phyloP scores from a whole-genome alignment of 2,888 invertebrate genomes.

The Rhogogaster chlorosoma region DNA sequence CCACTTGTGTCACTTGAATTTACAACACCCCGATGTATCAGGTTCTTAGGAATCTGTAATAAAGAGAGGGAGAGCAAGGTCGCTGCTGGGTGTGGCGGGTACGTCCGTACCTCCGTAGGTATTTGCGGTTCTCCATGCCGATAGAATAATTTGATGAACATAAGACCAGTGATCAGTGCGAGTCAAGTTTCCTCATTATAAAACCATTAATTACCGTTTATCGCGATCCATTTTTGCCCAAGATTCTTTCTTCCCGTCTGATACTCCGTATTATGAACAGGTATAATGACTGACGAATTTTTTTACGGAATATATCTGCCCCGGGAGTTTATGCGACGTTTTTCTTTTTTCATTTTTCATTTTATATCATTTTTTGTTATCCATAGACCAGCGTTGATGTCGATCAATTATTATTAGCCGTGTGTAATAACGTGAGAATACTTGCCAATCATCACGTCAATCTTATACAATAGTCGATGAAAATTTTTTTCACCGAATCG shows the following conservation, averaged over 20 bases:
- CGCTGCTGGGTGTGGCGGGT: conserved; percentile 63
- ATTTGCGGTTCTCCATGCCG: background rate
- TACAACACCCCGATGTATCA: conserved; percentile 57
- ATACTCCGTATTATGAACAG: background rate
- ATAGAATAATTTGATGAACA: conserved; percentile 29
- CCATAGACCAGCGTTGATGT: background rate
- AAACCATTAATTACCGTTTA: background rate
- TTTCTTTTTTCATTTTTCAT: background rate
- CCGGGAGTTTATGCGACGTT: background rate
- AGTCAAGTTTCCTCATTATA: background rate
- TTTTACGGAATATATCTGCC: background rate
- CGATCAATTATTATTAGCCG: background rate
- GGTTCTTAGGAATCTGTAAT: conserved; percentile 66
- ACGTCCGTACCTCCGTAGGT: conserved; percentile 39
- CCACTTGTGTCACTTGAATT: conserved; percentile 17
- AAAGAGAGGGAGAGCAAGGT: conserved; percentile 60
- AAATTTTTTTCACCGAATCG: background rate
- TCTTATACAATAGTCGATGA: background rate
- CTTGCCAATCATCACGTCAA: background rate
- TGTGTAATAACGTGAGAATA: background rate
- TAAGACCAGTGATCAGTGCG: conserved; percentile 3
- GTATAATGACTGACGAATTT: background rate
- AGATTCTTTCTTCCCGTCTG: background rate
- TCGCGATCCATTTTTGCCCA: background rate
- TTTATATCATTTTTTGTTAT: background rate